phyloP scores from a whole-genome alignment of 2,797 vertebrate genomes.

The Pseudochirops corinnae region DNA sequence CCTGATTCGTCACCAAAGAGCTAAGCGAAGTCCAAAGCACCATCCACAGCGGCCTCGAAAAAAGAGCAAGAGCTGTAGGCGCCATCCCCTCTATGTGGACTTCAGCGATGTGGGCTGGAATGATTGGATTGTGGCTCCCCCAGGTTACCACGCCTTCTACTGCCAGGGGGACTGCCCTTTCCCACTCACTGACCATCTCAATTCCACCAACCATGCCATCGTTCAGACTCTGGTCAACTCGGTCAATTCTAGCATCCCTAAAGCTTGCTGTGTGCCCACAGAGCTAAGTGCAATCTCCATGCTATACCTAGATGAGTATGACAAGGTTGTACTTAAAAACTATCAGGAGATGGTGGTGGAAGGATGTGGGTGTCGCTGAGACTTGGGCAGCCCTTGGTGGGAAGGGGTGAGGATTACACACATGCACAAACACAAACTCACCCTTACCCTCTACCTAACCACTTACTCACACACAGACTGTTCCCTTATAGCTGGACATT shows the following conservation, averaged over 20 bases:
- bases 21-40: slow-evolving; percentile 92
- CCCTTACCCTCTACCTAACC: slow-evolving; percentile 54
- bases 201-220: slow-evolving; percentile 99
- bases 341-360: slow-evolving; percentile 99
- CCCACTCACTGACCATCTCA: slow-evolving; percentile 98
- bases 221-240: slow-evolving; percentile 99
- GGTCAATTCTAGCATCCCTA: slow-evolving; percentile 98
- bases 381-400: slow-evolving; percentile 26
- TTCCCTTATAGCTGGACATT: slow-evolving; percentile 84
- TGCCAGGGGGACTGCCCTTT: slow-evolving; percentile 99
- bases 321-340: slow-evolving; percentile 99
- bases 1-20: slow-evolving; percentile 89
- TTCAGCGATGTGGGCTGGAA: slow-evolving; percentile 99
- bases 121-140: slow-evolving; percentile 99
- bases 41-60: slow-evolving; percentile 89
- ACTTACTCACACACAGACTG: slow-evolving; percentile 76
- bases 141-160: slow-evolving; percentile 98
- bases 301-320: slow-evolving; percentile 99
- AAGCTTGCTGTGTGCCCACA: slow-evolving; percentile 98
- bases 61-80: slow-evolving; percentile 95
- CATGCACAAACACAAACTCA: slow-evolving; percentile 53
- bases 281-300: slow-evolving; percentile 99
- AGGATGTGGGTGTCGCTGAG: slow-evolving; percentile 97
- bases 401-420: neutral
- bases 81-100: slow-evolving; percentile 98